A percentile compares a stretch with the other conserved stretches of the same genome.
Evolutionary conservation across 1,140 invertebrate genomes (phyloP).

Genomic region (Listronotus bonariensis): DNA sequence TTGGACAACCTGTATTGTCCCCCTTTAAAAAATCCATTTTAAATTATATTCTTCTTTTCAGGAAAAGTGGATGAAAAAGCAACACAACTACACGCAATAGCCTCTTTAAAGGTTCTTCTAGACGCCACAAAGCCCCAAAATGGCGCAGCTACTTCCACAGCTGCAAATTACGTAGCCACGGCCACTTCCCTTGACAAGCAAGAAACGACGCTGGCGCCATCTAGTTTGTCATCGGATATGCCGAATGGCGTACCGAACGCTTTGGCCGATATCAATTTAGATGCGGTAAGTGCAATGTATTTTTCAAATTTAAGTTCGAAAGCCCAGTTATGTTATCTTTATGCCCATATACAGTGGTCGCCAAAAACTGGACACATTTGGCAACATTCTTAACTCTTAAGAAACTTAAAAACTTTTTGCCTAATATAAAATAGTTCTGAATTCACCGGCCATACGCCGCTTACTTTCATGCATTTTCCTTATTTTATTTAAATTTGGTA

Average conservation of each 20-base stretch:
- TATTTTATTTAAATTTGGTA: too few relatives aligned
- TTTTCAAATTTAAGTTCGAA: too few relatives aligned
- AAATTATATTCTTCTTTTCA: constrained; percentile 59
- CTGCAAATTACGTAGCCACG: constrained; percentile 64
- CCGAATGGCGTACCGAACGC: constrained; percentile 67
- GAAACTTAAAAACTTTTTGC: too few relatives aligned
- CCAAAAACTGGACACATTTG: too few relatives aligned
- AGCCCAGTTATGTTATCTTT: too few relatives aligned
- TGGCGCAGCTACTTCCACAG: constrained; percentile 72
- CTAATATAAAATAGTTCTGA: too few relatives aligned
- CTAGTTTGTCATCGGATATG: constrained; percentile 65
- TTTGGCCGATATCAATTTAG: constrained; percentile 62
- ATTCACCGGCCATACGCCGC: too few relatives aligned
- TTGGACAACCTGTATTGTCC: too few relatives aligned
- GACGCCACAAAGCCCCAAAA: constrained; percentile 85
- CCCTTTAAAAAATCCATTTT: too few relatives aligned
- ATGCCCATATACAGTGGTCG: too few relatives aligned
- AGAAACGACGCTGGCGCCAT: constrained; percentile 58
- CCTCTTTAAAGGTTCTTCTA: constrained; percentile 86
- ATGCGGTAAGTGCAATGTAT: constrained; percentile 58
- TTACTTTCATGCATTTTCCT: too few relatives aligned
- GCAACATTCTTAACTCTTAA: too few relatives aligned
- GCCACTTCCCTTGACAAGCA: constrained; percentile 51
- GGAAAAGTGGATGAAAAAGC: constrained; percentile 96
- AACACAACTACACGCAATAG: constrained; percentile 91